Base-by-base conservation (phyloP, 2,797 vertebrate genomes). In the Pygocentrus nattereri region DNA sequence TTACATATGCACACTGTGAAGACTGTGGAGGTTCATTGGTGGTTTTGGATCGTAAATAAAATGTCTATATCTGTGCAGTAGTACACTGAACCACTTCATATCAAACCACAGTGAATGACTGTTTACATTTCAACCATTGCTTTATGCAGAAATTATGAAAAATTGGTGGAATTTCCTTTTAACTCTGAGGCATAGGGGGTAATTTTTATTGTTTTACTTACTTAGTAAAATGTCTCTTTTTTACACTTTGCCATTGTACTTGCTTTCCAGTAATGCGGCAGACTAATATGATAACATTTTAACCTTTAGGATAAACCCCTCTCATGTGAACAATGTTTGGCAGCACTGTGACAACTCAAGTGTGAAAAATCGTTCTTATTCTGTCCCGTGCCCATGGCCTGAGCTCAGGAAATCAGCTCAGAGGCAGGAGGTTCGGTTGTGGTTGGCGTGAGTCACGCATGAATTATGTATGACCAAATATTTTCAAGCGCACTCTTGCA, bases 391-490 rank as follows among this genome's bases (percentile, higher is more conserved):
- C 85, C 74, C 71, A 56, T 74, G 67, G 82, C 79, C 65, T 73
- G 68, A 79, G 75, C 85, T 85, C 81, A 82, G 78, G 71, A 77
- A 80, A 83, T 80, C 84, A 81, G 82, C 76, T 80, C 68, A 67
- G 75, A 84, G 84, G 75, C 70, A 82, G 75, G 62, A 68, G 50
- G 80, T n/a, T n/a, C 64, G 70, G 23, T 1, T 7, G 12, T 11
- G 58, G 58, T 12, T 1, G 2, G 4, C 7, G 13, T 73, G 81
- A 86, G 84, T 86, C 81, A 75, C 81, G 80, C 76, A 88, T 88
- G 87, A 88, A 91, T 90, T 86, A 90, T 90, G 87, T 76, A 89
- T 90, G 68, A 82, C 79, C 83, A 82, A 86, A 86, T 85, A 88
- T 86, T 82, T 87, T 87, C 83, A 83, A 85, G 82, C 81, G 31